Evolutionary conservation across 2,797 vertebrate species (phyloP).

Genomic region (Spheniscus humboldti): DNA sequence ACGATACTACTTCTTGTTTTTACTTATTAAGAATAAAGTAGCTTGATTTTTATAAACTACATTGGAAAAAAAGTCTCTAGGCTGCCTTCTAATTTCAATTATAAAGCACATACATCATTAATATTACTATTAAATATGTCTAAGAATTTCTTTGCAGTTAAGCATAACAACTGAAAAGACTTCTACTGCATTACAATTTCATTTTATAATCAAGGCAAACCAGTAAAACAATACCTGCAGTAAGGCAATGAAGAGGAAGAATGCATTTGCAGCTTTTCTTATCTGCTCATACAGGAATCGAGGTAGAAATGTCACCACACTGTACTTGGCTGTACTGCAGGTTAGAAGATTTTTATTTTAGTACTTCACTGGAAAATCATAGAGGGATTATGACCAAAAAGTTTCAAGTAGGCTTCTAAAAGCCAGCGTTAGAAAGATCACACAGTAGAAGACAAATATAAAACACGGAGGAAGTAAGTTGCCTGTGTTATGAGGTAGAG

Average conservation of each 20-base stretch:
- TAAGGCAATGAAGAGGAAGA: slow-evolving; percentile 99
- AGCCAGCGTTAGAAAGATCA: neutral
- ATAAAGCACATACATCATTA: neutral
- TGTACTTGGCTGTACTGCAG: slow-evolving; percentile 95
- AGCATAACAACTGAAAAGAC: neutral
- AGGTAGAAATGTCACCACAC: slow-evolving; percentile 95
- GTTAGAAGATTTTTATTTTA: neutral
- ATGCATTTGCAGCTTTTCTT: slow-evolving; percentile 95
- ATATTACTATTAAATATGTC: neutral
- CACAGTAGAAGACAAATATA: neutral
- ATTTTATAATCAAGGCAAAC: neutral
- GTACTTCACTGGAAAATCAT: neutral
- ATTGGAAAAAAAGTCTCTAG: neutral
- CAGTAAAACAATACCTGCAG: slow-evolving; percentile 86
- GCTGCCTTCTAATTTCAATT: neutral
- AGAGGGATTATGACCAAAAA: neutral
- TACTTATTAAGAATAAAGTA: neutral
- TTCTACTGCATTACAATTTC: neutral
- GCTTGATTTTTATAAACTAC: neutral
- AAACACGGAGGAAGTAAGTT: neutral
- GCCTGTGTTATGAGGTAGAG: neutral
- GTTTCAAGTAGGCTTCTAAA: neutral
- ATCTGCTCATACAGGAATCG: slow-evolving; percentile 99
- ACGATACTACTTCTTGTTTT: neutral
- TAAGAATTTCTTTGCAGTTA: neutral